Base-by-base conservation (phyloP, 2,888 invertebrate genomes). In the Pecten maximus region DNA sequence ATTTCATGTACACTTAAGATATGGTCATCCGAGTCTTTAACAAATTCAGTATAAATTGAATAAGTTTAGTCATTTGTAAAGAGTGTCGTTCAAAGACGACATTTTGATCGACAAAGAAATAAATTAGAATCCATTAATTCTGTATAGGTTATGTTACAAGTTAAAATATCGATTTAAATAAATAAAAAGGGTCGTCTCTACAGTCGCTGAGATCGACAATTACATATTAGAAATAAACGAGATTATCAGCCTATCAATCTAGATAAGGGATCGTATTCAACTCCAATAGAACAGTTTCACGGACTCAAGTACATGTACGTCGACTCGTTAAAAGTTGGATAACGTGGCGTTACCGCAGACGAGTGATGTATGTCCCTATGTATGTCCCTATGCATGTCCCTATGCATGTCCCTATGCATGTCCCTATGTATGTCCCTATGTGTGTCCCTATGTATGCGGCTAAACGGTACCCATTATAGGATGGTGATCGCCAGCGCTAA, bases 101-200 rank as follows among this genome's bases (percentile, higher is more conserved):
- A 35, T 74, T 74, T 74, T 74, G 74, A 74, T 74, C 35, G 74
- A 74, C 74, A 74, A 74, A 74, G 74, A 74, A 74, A 74, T 74
- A 74, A 74, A 74, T 74, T 74, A 74, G 28, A 16, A 8, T 35
- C 74, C 74, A 74, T 74, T 74, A 74, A 74, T 74, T 74, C 44
- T 74, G 35, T 74, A 74, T 35, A 74, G 74, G 74, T 74, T 35
- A 74, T 74, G 74, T 74, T 74, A 74, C 74, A 74, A 35, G 74
- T 74, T 74, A 35, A 74, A 28, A 74, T 74, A 74, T 74, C 74
- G 28, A 74, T 74, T 74, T 74, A 74, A 28, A 74, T 74, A 74
- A 74, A 74, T 74, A 74, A 74, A 74, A 74, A 74, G 4, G 23
- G 15, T 35, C 74, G 35, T 23, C 74, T 74, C 28, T 15, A 2